Evolutionary conservation across 2,113 vertebrate species (phyloP).

Genomic region (Cygnus buccinator): DNA sequence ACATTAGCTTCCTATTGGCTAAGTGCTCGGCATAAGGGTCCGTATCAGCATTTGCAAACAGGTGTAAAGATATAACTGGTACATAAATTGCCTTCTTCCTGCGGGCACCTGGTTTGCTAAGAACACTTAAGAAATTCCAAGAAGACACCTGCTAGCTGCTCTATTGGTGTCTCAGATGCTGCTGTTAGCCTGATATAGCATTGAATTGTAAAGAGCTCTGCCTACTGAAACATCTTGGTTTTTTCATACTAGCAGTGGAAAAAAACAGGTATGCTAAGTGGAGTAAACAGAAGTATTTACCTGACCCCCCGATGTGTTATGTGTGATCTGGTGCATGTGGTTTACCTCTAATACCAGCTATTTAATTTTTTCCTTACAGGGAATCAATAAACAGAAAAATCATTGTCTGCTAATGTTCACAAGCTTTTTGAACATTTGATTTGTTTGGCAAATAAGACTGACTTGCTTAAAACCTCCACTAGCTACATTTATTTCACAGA

Average conservation of each 20-base stretch:
- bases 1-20: constrained; percentile 44
- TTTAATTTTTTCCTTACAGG: neutral
- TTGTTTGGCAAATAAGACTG: neutral
- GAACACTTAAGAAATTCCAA: constrained; percentile 62
- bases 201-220: neutral
- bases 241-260: neutral
- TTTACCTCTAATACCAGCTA: neutral
- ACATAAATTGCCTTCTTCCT: constrained; percentile 58
- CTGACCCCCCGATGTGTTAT: fast-evolving
- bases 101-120: constrained; percentile 62
- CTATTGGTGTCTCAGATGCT: constrained; percentile 39
- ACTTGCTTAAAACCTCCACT: neutral
- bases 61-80: constrained; percentile 59
- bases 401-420: neutral
- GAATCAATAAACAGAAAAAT: neutral
- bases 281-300: neutral
- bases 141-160: constrained; percentile 53
- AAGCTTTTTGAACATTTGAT: neutral
- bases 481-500: neutral
- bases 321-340: neutral
- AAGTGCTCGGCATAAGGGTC: neutral
- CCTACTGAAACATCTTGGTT: neutral
- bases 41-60: constrained; percentile 55
- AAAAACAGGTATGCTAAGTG: neutral
- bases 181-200: neutral